Conservation (phyloP, 2,797 vertebrate species). For the Artibeus jamaicensis region DNA sequence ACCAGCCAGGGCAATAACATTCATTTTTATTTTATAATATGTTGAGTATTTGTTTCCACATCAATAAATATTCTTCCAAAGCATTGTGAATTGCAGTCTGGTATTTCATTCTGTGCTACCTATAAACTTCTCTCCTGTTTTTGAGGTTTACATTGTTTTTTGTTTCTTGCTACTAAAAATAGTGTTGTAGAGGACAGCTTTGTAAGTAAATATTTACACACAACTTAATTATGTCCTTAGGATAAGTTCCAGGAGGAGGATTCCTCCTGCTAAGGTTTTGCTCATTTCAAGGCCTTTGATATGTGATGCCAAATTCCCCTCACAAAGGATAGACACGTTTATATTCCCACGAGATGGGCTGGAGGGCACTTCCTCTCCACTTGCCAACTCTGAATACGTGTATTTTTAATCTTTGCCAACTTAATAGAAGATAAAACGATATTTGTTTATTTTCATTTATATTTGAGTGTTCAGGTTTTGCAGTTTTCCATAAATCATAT, state of each 20-base stretch:
- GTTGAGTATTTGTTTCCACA: not conserved
- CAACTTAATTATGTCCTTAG: not conserved
- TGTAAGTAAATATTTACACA: not conserved
- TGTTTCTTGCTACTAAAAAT: not conserved
- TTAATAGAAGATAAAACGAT: conserved; percentile 10
- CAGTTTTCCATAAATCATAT: not conserved
- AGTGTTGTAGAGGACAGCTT: not conserved
- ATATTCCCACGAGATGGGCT: not conserved
- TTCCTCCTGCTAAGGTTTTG: not conserved
- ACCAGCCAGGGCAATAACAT: not conserved
- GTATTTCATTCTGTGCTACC: not conserved
- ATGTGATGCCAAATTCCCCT: not conserved
- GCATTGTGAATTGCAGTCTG: not conserved
- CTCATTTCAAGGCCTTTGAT: not conserved
- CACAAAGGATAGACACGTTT: not conserved
- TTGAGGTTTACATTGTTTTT: not conserved
- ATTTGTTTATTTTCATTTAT: conserved; percentile 22
- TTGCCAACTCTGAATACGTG: not conserved
- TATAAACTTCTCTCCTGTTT: not conserved
- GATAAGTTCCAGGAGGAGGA: not conserved
- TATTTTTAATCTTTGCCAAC: not conserved
- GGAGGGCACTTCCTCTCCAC: not conserved
- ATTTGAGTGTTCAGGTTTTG: not conserved
- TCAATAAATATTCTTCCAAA: not conserved
- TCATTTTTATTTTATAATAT: not conserved